Base-by-base conservation (phyloP, 2,888 invertebrate species). In the Neoaliturus tenellus region DNA sequence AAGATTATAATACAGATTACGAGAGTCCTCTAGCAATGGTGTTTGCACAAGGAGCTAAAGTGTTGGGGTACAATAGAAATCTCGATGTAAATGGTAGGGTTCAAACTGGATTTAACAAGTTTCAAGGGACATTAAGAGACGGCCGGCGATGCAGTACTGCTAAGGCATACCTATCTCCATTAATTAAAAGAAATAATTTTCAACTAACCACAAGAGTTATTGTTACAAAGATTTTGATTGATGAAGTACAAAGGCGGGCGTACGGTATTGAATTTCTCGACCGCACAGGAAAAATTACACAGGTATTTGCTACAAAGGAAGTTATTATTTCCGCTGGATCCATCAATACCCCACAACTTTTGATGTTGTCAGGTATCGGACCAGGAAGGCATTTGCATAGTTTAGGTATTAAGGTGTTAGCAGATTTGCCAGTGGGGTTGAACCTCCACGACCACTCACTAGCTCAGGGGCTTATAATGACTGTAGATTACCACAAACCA, bases 261-360 rank as follows among this genome's bases (percentile, higher is more conserved):
- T 89, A 91, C 73, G 94, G 94, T 2, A 92, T 95, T 0, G 89
- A 92, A 86, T 93, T 93, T 82, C 89, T 91, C 0, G 90, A 91
- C 44, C 90, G 91, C 81, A 90, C 91, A 0, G 87, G 90, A 82
- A 90, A 89, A 67, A 90, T 90, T 25, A 91, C 91, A 85, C 90
- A 89, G 73, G 93, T 93, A 0, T 88, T 87, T 83, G 95, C 94
- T 0, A 91, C 92, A 62, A 93, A 92, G 87, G 95, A 95, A 90
- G 93, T 97, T 0, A 94, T 97, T 82, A 85, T 96, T 0, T 94
- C 95, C 14, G 96, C 94, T 0, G 97, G 97, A 0, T 93, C 96
- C 0, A 94, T 97, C 82, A 96, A 95, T 87, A 94, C 95, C 0
- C 96, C 97, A 1, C 31, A 67, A 31, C 4, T 67, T 4, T 31